Evolutionary conservation across 2,113 vertebrate genomes (phyloP).

Genomic region (Nerophis lumbriciformis): DNA sequence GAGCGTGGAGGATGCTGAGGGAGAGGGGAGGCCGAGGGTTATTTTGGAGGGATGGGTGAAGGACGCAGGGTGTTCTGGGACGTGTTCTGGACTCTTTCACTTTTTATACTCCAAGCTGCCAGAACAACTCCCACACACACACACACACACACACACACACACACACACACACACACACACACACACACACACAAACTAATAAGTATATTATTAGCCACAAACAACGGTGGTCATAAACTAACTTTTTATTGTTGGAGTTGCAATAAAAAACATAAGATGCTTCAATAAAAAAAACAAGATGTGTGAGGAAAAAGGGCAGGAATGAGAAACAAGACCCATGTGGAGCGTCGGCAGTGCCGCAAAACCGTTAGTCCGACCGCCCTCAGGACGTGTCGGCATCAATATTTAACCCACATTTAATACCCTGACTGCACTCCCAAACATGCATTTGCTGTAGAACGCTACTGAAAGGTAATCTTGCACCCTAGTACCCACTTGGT

Average conservation of each 20-base stretch:
- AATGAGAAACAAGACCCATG: slow-evolving; percentile 19
- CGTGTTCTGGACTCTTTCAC: slow-evolving; percentile 52
- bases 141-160: slow-evolving; percentile 17
- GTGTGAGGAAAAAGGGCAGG: slow-evolving; percentile 1
- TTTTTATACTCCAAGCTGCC: slow-evolving; percentile 46
- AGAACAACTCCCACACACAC: slow-evolving; percentile 52
- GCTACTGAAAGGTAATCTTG: neutral
- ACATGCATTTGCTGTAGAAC: too few species aligned
- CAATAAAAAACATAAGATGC: neutral
- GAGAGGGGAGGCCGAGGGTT: slow-evolving; percentile 23
- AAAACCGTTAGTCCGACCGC: slow-evolving; percentile 46
- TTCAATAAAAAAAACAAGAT: neutral
- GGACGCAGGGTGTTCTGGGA: slow-evolving; percentile 46
- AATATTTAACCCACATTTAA: slow-evolving; percentile 48
- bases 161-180: slow-evolving; percentile 14
- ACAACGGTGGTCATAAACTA: slow-evolving; percentile 7
- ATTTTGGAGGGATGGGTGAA: slow-evolving; percentile 14
- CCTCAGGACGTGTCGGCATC: slow-evolving; percentile 35
- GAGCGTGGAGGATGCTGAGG: too few species aligned
- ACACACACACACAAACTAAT: slow-evolving; percentile 12
- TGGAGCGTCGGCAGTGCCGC: slow-evolving; percentile 38
- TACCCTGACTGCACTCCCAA: slow-evolving; percentile 30
- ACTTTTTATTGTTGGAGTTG: slow-evolving; percentile 11
- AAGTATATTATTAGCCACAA: neutral
- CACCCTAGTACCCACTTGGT: too few species aligned